Evolutionary conservation across 2,888 invertebrate species (phyloP).

Genomic region (Campoplex capitator): DNA sequence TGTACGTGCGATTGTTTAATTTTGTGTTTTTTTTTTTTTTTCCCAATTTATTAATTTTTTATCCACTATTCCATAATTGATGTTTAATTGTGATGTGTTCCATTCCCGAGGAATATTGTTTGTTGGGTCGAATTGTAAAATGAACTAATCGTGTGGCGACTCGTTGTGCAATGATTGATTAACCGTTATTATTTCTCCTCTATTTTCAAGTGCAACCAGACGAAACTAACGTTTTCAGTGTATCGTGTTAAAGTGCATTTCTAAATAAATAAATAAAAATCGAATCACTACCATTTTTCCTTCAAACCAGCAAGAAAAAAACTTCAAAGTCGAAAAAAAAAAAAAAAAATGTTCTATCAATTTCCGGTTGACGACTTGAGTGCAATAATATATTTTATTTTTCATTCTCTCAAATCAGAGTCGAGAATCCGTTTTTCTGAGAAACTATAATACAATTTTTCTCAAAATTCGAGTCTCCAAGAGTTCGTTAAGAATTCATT

Average conservation of each 20-base stretch:
- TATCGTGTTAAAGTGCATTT: conserved; percentile 16
- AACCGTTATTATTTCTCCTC: not conserved
- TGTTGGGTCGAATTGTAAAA: not conserved
- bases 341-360: not conserved
- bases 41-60: not conserved
- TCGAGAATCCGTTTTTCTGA: not conserved
- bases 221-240: not conserved
- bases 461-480: not conserved
- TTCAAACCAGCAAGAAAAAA: not conserved
- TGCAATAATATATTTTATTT: not conserved
- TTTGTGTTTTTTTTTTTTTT: not conserved
- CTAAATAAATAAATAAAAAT: conserved; percentile 7
- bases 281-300: conserved; percentile 10
- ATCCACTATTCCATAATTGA: not conserved
- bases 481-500: not conserved
- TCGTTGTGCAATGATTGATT: not conserved
- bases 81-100: not conserved
- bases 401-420: not conserved
- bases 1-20: conserved; percentile 15
- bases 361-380: conserved; percentile 9
- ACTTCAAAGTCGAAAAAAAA: not conserved
- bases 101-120: not conserved
- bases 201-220: not conserved
- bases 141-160: not conserved
- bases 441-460: not conserved